These are phyloP conservation scores for Sapajus apella DNA, from an alignment of 2,113 vertebrate genomes.

Conservation along the genomic window DNA sequence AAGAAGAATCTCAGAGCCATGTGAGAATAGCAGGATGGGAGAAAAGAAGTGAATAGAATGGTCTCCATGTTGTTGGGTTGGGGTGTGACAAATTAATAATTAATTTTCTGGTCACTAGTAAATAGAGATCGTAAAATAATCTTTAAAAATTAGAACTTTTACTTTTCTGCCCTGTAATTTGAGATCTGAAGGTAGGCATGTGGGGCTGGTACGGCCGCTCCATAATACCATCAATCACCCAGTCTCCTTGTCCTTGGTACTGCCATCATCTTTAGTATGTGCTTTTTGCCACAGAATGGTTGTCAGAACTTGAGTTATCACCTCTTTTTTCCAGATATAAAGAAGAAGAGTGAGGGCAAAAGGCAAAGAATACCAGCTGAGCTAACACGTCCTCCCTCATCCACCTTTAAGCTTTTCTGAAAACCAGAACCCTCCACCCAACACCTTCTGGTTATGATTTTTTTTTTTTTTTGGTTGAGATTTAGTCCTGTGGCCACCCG, in stretches of 20 bases:
- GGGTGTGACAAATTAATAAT: neutral
- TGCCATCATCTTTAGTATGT: neutral
- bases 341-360: neutral
- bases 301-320: too few species aligned
- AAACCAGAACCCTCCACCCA: neutral
- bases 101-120: neutral
- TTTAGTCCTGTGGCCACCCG: neutral
- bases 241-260: neutral
- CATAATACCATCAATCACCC: too few species aligned
- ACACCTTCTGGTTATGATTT: neutral
- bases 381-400: neutral
- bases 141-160: neutral
- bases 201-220: neutral
- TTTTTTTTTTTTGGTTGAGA: neutral
- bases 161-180: neutral
- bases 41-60: neutral
- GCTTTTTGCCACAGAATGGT: neutral
- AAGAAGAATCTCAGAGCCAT: neutral
- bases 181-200: neutral
- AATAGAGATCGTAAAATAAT: neutral
- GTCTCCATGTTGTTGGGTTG: neutral
- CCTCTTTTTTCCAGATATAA: neutral
- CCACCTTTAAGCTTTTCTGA: neutral
- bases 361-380: neutral
- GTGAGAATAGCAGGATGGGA: neutral